A percentile compares a stretch with the other conserved stretches of the same genome.
Evolutionary conservation across 92 coral and sea anemone species (phyloP).

Genomic region (Isaurus tuberculatus): DNA sequence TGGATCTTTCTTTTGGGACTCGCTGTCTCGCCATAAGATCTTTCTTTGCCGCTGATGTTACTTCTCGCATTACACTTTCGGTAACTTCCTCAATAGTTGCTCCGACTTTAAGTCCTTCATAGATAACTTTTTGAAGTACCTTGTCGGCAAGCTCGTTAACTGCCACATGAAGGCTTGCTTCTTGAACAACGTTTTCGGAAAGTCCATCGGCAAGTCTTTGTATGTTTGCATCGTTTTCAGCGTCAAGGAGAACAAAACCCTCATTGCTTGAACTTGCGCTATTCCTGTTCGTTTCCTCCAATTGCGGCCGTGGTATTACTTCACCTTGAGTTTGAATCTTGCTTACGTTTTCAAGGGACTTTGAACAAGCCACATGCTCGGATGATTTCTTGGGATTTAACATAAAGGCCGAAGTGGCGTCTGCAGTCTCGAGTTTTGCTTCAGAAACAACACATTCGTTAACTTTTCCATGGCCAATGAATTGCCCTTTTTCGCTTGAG

Average conservation of each 20-base stretch:
- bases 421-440: not conserved
- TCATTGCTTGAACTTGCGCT: not conserved
- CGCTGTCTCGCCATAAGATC: constrained; percentile 16
- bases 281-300: not conserved
- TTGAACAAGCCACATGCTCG: not conserved
- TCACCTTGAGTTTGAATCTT: not conserved
- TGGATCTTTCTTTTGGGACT: not conserved
- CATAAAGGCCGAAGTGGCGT: not conserved
- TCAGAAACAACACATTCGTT: not conserved
- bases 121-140: constrained; percentile 7
- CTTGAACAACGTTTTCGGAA: constrained; percentile 18
- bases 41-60: constrained; percentile 15
- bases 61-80: constrained; percentile 17
- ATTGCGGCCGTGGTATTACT: not conserved
- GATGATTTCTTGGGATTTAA: not conserved
- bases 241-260: not conserved
- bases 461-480: not conserved
- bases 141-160: constrained; percentile 20
- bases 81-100: constrained; percentile 12
- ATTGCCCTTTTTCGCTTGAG: not conserved
- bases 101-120: constrained; percentile 20
- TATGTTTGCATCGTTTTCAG: constrained; percentile 2
- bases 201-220: constrained; percentile 14
- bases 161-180: constrained; percentile 25
- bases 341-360: not conserved